These are phyloP conservation scores for Drosophila dives DNA, from an alignment of 2,888 invertebrate species.

Conservation along the genomic window DNA sequence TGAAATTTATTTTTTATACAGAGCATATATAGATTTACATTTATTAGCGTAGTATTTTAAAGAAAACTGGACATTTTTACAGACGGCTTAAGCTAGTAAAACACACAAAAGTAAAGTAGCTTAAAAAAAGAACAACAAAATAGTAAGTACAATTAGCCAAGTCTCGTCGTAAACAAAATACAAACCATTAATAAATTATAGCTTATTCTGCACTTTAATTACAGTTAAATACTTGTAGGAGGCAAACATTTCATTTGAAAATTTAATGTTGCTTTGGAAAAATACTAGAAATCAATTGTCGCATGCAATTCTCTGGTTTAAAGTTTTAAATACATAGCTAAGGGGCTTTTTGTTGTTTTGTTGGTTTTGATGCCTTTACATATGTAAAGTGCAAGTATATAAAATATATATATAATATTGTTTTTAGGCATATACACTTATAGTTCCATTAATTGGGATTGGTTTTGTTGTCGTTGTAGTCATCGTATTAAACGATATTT, in stretches of 20 bases:
- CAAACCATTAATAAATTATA: constrained; percentile 3
- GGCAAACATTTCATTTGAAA: neutral
- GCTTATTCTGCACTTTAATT: neutral
- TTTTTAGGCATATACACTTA: constrained; percentile 53
- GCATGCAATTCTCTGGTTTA: constrained; percentile 39
- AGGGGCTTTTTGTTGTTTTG: constrained; percentile 14
- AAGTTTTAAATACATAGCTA: constrained; percentile 36
- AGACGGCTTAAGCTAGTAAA: constrained; percentile 37
- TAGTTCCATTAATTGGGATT: constrained; percentile 53
- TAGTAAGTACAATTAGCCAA: constrained; percentile 47
- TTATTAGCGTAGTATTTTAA: constrained; percentile 21
- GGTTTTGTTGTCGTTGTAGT: constrained; percentile 51
- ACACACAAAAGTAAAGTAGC: constrained; percentile 7
- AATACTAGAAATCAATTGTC: constrained; percentile 43
- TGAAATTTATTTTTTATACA: constrained; percentile 41
- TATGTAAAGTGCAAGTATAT: constrained; percentile 64
- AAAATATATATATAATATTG: constrained; percentile 63
- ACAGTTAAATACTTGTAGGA: neutral
- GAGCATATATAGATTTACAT: constrained; percentile 34
- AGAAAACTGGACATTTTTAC: constrained; percentile 32
- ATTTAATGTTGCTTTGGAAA: constrained; percentile 18
- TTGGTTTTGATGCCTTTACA: constrained; percentile 49
- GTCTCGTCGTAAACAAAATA: constrained; percentile 42
- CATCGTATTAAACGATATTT: constrained; percentile 11
- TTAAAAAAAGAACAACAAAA: constrained; percentile 17